phyloP scores from a whole-genome alignment of 2,888 invertebrate genomes.

The Dendrolimus houi region DNA sequence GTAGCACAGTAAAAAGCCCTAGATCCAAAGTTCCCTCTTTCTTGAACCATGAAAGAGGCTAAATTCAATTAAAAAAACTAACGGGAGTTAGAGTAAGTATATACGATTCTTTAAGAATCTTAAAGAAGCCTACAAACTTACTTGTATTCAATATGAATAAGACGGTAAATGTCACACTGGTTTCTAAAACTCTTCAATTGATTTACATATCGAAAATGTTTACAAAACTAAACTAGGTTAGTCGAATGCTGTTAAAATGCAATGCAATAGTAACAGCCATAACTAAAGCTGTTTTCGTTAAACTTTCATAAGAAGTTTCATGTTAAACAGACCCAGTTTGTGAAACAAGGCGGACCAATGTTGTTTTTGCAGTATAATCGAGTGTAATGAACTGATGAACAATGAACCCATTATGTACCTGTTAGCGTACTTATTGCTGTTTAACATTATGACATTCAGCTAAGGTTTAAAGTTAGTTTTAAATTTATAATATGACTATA shows the following conservation, averaged over 20 bases:
- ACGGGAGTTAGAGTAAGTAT: too few relatives aligned
- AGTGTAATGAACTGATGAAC: slow-evolving; percentile 2
- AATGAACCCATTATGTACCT: slow-evolving; percentile 7
- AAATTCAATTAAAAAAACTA: too few relatives aligned
- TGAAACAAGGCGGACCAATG: neutral
- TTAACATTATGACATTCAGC: neutral
- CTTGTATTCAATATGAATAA: too few relatives aligned
- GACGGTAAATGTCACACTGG: too few relatives aligned
- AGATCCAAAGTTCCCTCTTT: too few relatives aligned
- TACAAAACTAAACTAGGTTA: neutral
- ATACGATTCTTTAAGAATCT: too few relatives aligned
- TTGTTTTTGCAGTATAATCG: neutral
- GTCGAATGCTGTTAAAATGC: neutral
- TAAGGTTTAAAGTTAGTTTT: too few relatives aligned
- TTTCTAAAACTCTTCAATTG: too few relatives aligned
- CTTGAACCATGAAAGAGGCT: too few relatives aligned
- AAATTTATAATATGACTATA: too few relatives aligned
- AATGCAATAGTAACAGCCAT: neutral
- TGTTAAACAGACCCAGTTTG: neutral
- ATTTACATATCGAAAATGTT: neutral
- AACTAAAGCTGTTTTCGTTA: neutral
- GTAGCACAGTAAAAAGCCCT: too few relatives aligned
- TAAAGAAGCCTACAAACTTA: too few relatives aligned
- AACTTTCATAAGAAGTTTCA: neutral
- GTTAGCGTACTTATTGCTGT: slow-evolving; percentile 2